Evolutionary conservation across 92 coral and sea anemone species (phyloP), one percentile per base, ranked within the genome.

Genomic region (Pocillopora grandis): DNA sequence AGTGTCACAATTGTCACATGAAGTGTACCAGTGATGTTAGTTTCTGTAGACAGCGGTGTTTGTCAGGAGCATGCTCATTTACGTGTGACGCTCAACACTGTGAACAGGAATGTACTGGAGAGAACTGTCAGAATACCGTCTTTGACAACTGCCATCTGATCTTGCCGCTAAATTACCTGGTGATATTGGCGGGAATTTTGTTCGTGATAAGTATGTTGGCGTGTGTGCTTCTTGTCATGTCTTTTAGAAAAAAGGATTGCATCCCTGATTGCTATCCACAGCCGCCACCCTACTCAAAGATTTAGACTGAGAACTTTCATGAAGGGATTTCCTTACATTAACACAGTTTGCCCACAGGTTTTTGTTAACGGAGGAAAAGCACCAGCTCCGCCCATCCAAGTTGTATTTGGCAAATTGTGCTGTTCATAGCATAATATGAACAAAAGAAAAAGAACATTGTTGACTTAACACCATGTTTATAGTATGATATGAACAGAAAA

Each of bases 1-100:
- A 85, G 83, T 94, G 98, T 55, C 89, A 85, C 70, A 92, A 91
- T 66, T 96, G 98, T 80, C 87, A 89, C 17, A 96, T 96, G 98
- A 89, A 85, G 58, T 96, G 98, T 67, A 86, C 95, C 18, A 65
- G 87, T 20, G 87, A 88, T 61, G 98, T 96, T 78, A 85, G 85
- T 78, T 87, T 79, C 37, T 96, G 98, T 49, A 85, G 84, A 66
- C 98, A 96, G 92, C 85, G 80, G 76, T 94, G 98, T 80, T 71
- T 94, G 11, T 94, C 95, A 18, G 95, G 93, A 23, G 84, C 78
- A 62, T 94, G 98, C 78, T 64, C 79, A 17, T 89, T 94, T 70
- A 87, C 72, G 62, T 94, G 98, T 71, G 66, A 87, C 19, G 98
- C 98, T 42, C 52, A 42, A 62, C 68, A 76, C 15, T 94, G 98